These are phyloP conservation scores for Muricea muricata DNA, from an alignment of 92 coral and sea anemone species.

Conservation along the genomic window DNA sequence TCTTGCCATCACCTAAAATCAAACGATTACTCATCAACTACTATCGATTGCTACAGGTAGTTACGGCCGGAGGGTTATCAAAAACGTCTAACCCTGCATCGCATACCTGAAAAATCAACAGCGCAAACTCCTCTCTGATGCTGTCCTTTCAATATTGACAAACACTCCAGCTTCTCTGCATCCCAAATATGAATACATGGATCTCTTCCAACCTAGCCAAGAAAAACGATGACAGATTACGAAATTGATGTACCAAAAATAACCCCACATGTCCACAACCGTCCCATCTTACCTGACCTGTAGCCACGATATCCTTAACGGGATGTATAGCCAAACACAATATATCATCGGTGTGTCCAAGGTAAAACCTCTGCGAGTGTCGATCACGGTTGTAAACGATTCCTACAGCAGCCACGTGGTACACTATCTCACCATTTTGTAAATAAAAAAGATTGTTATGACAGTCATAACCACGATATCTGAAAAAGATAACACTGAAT, in stretches of 20 bases:
- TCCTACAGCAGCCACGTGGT: conserved; percentile 98
- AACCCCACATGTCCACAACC: too few relatives aligned
- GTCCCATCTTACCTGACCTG: conserved; percentile 99
- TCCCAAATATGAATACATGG: conserved; percentile 96
- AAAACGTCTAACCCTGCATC: too few relatives aligned
- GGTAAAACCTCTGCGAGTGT: conserved; percentile 88
- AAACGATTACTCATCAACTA: background rate
- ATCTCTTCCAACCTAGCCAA: conserved; percentile 92
- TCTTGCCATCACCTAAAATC: conserved; percentile 88
- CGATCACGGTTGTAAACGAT: conserved; percentile 88
- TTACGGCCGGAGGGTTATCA: too few relatives aligned
- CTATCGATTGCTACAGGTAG: too few relatives aligned
- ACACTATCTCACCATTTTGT: conserved; percentile 90
- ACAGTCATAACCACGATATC: conserved; percentile 99
- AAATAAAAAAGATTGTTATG: conserved; percentile 97
- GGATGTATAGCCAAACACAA: conserved; percentile 93
- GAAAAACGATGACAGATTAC: too few relatives aligned
- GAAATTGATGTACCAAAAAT: too few relatives aligned
- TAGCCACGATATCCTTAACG: conserved; percentile 87
- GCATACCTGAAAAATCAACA: conserved; percentile 93
- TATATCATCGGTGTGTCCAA: conserved; percentile 94
- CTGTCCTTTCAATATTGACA: conserved; percentile 91
- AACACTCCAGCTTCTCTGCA: conserved; percentile 84
- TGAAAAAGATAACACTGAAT: conserved; percentile 10
- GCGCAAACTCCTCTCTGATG: conserved; percentile 97